These are phyloP conservation scores for Psilanteris sp. DNA, from an alignment of 1,140 invertebrate species.

Conservation along the genomic window DNA sequence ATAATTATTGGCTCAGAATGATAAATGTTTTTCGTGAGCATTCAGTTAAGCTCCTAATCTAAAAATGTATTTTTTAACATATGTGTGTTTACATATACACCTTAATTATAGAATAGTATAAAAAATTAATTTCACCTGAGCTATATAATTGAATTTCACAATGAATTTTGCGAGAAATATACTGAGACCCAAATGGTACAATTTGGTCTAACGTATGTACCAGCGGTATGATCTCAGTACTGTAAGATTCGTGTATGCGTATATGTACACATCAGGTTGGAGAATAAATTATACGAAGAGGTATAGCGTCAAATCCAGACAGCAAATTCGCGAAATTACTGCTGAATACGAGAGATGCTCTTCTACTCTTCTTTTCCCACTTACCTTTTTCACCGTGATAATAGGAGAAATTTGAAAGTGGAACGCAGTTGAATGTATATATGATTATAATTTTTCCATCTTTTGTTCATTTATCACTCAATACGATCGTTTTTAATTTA, in stretches of 20 bases:
- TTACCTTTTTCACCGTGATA: slow-evolving; percentile 55
- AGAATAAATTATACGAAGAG: slow-evolving; percentile 64
- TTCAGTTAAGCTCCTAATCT: too few species aligned
- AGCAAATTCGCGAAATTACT: slow-evolving; percentile 63
- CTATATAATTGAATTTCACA: slow-evolving; percentile 43
- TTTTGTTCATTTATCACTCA: slow-evolving; percentile 32
- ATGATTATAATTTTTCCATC: slow-evolving; percentile 42
- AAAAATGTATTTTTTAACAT: too few species aligned
- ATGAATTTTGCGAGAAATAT: slow-evolving; percentile 31
- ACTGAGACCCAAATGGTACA: slow-evolving; percentile 33
- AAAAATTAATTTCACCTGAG: slow-evolving; percentile 14
- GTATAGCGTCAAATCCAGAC: slow-evolving; percentile 63
- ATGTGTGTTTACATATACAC: too few species aligned
- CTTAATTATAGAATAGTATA: neutral
- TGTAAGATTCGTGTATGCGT: slow-evolving; percentile 55
- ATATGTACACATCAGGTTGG: slow-evolving; percentile 53
- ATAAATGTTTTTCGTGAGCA: too few species aligned
- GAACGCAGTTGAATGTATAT: too few species aligned
- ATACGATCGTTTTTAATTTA: slow-evolving; percentile 18
- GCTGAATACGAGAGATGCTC: slow-evolving; percentile 61
- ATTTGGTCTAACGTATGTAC: slow-evolving; percentile 41
- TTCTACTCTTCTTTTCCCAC: slow-evolving; percentile 55
- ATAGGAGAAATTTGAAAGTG: neutral
- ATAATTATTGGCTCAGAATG: too few species aligned
- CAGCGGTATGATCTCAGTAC: slow-evolving; percentile 36